Base-by-base conservation (phyloP, 2,888 invertebrate species). In the Serripes groenlandicus region DNA sequence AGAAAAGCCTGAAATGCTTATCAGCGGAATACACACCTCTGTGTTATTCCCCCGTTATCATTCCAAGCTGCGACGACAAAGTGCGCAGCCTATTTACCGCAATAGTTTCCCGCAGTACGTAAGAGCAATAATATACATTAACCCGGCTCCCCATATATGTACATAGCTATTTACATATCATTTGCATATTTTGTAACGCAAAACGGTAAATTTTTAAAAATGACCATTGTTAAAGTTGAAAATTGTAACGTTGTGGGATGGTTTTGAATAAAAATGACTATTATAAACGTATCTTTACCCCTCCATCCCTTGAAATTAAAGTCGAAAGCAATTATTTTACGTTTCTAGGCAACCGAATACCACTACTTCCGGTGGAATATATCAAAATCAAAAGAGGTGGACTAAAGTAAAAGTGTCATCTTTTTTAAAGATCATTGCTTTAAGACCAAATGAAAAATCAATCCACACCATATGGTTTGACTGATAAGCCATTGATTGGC, bases 141-240 rank as follows among this genome's bases (percentile, higher is more conserved):
- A 30, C 70, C 54, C 34, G 28, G 9, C 54, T 30, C 32, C 54
- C 70, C 70, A 54, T 52, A 70, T 70, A 70, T 52, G 70, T 34
- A 54, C 54, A 70, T 66, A 30, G 23, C 23, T 32, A 70, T 70
- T 70, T 34, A 52, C 70, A 70, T 70, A 52, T 54, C 52, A 70
- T 70, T 70, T 52, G 54, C 70, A 70, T 70, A 70, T 21, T 3
- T 1, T 18, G n/a, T n/a, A n/a, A n/a, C n/a, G n/a, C n/a, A n/a
- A n/a, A n/a, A n/a, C n/a, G n/a, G n/a, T n/a, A n/a, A n/a, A n/a
- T n/a, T n/a, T n/a, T n/a, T n/a, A n/a, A n/a, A n/a, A n/a, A n/a
- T n/a, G n/a, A n/a, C n/a, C n/a, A n/a, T n/a, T n/a, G n/a, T n/a
- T n/a, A n/a, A n/a, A n/a, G n/a, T n/a, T n/a, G n/a, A n/a, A n/a